Evolutionary conservation across 1,140 invertebrate species (phyloP).

Genomic region (Drosophila malerkotliana): DNA sequence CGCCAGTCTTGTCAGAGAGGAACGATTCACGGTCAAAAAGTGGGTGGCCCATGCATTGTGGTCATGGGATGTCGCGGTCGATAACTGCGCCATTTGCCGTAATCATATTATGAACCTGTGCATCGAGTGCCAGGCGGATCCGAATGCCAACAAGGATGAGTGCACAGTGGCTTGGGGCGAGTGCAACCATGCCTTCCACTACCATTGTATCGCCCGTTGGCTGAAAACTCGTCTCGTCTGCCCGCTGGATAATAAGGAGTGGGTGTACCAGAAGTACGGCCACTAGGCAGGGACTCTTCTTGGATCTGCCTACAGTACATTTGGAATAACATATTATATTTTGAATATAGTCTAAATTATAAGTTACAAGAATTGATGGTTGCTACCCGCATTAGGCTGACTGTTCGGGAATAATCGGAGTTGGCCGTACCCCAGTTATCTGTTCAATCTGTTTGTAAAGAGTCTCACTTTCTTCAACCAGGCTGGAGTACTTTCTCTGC

Average conservation of each 20-base stretch:
- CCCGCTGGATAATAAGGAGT: constrained; percentile 99
- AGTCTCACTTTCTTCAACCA: constrained; percentile 65
- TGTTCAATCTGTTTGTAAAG: constrained; percentile 55
- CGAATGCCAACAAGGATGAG: constrained; percentile 98
- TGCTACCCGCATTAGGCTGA: constrained; percentile 9
- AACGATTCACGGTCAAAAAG: constrained; percentile 97
- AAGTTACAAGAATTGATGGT: not conserved
- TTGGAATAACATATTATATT: constrained; percentile 10
- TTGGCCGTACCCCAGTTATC: constrained; percentile 49
- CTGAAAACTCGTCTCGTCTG: constrained; percentile 99
- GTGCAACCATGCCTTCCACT: constrained; percentile 99
- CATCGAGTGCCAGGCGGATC: constrained; percentile 99
- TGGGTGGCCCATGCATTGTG: constrained; percentile 99
- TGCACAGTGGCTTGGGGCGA: constrained; percentile 99
- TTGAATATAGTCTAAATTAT: constrained; percentile 23
- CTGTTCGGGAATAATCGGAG: constrained; percentile 50
- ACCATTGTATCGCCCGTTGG: constrained; percentile 99
- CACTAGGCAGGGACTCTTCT: constrained; percentile 28
- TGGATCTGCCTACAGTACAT: not conserved
- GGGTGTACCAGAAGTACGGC: constrained; percentile 96
- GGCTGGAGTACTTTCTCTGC: constrained; percentile 86
- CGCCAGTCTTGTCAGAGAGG: constrained; percentile 87
- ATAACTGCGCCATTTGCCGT: constrained; percentile 99
- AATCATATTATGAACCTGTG: constrained; percentile 99
- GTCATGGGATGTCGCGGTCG: constrained; percentile 99